Evolutionary conservation across 2,113 vertebrate genomes (phyloP), one percentile per base, ranked within the genome.

Genomic region (Calypte anna): DNA sequence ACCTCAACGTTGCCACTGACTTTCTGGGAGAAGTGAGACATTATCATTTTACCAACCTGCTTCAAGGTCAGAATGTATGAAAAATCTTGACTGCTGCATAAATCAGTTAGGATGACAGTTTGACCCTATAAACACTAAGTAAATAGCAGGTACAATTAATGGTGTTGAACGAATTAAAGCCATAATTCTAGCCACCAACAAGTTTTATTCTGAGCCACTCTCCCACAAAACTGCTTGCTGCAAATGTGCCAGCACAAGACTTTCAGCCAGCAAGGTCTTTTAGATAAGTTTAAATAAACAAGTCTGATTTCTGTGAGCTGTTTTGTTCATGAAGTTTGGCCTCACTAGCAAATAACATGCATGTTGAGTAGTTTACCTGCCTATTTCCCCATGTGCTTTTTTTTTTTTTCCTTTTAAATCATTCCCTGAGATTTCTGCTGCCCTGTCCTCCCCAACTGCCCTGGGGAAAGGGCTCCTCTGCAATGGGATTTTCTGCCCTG

Each of bases 401-500:
- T 7, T 82, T 43, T 38, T 23, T 15, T 19, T 10, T 3, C 12
- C 25, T 51, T 91, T 48, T 43, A 84, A 92, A 87, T 80, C 67
- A 63, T 59, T 69, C 67, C 31, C 75, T 90, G 50, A 44, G 38
- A 36, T 83, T 77, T 55, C 78, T 75, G 79, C 61, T 93, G 64
- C 80, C 50, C 62, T 12, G 2, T 18, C 43, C 80, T 54, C 73
- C 61, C 50, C 33, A 54, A 14, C 27, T 83, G 69, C 86, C 86
- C 82, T 14, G 33, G 66, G 86, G 80, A 72, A 78, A 81, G 48
- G 54, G 54, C 46, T 50, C 62, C 50, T 40, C 33, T 0, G 0
- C 90, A 86, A 88, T 58, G 76, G 86, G 85, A 76, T 91, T 94
- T 94, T 91, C 80, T 93, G 90, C 82, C 61, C 69, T 88, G 90